Evolutionary conservation across 2,888 invertebrate species (phyloP), one percentile per base, ranked within the genome.

Genomic region (Trichopoda pennipes): DNA sequence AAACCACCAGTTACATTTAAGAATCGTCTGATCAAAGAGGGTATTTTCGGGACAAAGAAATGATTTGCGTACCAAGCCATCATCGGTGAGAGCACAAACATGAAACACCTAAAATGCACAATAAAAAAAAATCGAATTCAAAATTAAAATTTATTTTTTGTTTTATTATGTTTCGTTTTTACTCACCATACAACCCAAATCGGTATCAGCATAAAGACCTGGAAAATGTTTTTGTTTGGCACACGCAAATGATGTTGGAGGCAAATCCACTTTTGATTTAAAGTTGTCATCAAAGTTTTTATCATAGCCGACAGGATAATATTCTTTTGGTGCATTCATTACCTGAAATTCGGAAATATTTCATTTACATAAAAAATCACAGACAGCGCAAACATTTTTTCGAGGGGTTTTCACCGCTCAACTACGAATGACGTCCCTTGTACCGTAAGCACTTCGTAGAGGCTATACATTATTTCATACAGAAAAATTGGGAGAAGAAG

Each of bases 1-100:
- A 92, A 97, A 96, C 96, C 96, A 97, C 97, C 97, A 97, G 90
- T 97, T 97, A 91, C 97, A 97, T 89, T 97, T 97, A 7, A 97
- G 93, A 61, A 97, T 96, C 23, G 96, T 96, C 90, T 97, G 97
- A 88, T 97, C 97, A 91, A 97, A 97, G 69, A 97, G 93, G 0
- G 97, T 97, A 38, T 96, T 97, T 90, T 97, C 96, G 0, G 97
- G 97, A 88, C 97, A 97, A 58, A 97, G 93, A 92, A 97, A 97
- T 61, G 97, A 97, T 91, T 97, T 97, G 94, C 96, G 96, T 66
- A 97, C 96, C 74, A 97, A 92, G 0, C 97, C 97, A 85, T 96
- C 96, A 86, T 97, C 97, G 3, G 97, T 97, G 69, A 97, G 92
- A 0, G 97, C 97, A 88, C 97, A 97, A 7, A 97, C 96, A 91